These are phyloP conservation scores for Acleris literana DNA, from an alignment of 2,888 invertebrate genomes.

Conservation along the genomic window DNA sequence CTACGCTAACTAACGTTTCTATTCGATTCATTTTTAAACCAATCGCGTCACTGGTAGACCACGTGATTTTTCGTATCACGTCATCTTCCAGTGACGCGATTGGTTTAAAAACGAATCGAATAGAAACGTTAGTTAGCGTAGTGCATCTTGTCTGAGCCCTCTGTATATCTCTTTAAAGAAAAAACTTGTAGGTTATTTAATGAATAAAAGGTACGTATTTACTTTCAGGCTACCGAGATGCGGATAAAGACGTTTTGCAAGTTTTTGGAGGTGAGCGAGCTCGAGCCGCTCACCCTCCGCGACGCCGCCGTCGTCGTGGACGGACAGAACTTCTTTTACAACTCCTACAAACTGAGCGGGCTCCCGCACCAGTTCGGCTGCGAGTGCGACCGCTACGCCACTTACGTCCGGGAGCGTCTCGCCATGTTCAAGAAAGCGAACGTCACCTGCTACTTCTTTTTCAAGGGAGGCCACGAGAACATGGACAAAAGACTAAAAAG, in stretches of 20 bases:
- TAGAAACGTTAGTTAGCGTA: no score
- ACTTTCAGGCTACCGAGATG: conserved; percentile 22
- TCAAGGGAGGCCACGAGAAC: conserved; percentile 52
- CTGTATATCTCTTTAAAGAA: no score
- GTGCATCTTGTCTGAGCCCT: no score
- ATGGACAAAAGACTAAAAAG: conserved; percentile 37
- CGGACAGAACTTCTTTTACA: conserved; percentile 50
- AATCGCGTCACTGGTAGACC: no score
- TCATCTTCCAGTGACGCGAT: no score
- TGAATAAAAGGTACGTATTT: not conserved
- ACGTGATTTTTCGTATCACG: no score
- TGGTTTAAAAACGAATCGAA: no score
- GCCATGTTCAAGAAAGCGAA: conserved; percentile 50
- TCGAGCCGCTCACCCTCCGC: conserved; percentile 37
- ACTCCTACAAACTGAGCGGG: conserved; percentile 41
- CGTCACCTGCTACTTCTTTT: conserved; percentile 51
- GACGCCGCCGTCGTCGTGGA: conserved; percentile 53
- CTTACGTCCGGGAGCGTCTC: conserved; percentile 43
- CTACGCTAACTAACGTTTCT: no score
- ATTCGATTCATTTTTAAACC: no score
- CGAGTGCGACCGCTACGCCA: conserved; percentile 50
- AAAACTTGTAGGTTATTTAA: not conserved
- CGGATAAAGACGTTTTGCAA: conserved; percentile 22
- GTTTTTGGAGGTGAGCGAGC: conserved; percentile 15
- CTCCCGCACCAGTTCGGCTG: conserved; percentile 47